Evolutionary conservation across 2,113 vertebrate species (phyloP).

Genomic region (Trogon melanurus): DNA sequence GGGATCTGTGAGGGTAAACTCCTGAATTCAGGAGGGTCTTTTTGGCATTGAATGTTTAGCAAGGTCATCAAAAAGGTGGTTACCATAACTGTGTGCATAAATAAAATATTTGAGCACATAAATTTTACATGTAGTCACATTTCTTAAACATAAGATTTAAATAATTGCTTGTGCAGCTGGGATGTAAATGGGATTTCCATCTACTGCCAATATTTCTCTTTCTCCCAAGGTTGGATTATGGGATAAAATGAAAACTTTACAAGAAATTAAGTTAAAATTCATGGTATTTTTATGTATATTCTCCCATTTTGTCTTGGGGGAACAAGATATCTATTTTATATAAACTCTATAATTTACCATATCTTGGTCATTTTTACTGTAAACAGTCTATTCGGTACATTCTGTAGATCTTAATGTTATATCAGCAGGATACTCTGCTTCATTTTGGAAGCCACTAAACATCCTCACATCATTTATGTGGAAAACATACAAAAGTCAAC

Average conservation of each 20-base stretch:
- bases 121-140: not conserved
- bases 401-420: not conserved
- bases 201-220: not conserved
- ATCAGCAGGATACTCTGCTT: slow-evolving; percentile 25
- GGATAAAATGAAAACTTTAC: not conserved
- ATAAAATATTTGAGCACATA: not conserved
- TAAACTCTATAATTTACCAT: not conserved
- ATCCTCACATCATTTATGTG: not conserved
- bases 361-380: slow-evolving; percentile 30
- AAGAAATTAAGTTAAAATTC: not conserved
- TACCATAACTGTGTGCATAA: not conserved
- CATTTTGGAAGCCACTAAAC: not conserved
- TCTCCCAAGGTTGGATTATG: not conserved
- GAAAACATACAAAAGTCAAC: not conserved
- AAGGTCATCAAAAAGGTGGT: not conserved
- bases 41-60: not conserved
- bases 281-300: not conserved
- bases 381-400: not conserved
- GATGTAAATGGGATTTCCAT: not conserved
- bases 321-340: not conserved
- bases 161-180: not conserved
- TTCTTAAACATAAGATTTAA: not conserved
- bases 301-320: not conserved
- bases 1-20: not conserved
- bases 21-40: not conserved